A percentile compares a stretch with the other conserved stretches of the same genome.
These are phyloP conservation scores for Hucho hucho DNA, from an alignment of 2,113 vertebrate genomes.

Conservation along the genomic window DNA sequence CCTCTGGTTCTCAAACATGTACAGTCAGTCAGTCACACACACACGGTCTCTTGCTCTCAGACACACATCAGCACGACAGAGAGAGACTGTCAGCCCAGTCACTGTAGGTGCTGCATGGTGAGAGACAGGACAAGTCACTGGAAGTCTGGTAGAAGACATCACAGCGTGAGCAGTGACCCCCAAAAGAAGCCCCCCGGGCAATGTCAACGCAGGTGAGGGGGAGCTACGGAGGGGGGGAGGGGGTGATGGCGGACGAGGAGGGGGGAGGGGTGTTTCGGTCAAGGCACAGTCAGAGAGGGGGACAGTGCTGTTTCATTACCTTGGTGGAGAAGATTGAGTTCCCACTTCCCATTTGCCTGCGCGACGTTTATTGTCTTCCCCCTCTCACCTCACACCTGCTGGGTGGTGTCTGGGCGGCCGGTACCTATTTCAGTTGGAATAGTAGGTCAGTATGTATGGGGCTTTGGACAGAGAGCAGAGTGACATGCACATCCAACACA, in stretches of 20 bases:
- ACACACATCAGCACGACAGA: conserved; percentile 8
- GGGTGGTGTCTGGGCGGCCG: conserved; percentile 51
- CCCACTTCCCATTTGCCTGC: conserved; percentile 44
- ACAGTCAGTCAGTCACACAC: conserved; percentile 14
- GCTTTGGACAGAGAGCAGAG: conserved; percentile 57
- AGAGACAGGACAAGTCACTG: conserved; percentile 28
- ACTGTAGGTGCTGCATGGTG: conserved; percentile 29
- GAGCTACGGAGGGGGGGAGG: conserved; percentile 49
- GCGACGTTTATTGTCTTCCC: conserved; percentile 64
- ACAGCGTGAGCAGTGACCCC: conserved; percentile 1
- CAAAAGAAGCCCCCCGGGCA: conserved; percentile 33
- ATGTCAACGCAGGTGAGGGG: conserved; percentile 2
- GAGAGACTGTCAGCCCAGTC: conserved; percentile 23
- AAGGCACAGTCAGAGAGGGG: conserved; percentile 67
- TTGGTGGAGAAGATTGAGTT: conserved; percentile 58
- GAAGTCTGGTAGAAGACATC: conserved; percentile 12
- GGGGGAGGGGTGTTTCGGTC: conserved; percentile 45
- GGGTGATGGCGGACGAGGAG: conserved; percentile 4
- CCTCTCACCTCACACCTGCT: conserved; percentile 42
- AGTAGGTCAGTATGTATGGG: conserved; percentile 68
- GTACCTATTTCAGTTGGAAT: conserved; percentile 75
- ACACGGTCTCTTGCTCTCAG: background rate
- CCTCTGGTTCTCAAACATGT: conserved; percentile 33
- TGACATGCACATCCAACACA: conserved; percentile 63
- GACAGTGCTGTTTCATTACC: conserved; percentile 66